Base-by-base conservation (phyloP, 2,113 vertebrate species). In the Cettia cetti region DNA sequence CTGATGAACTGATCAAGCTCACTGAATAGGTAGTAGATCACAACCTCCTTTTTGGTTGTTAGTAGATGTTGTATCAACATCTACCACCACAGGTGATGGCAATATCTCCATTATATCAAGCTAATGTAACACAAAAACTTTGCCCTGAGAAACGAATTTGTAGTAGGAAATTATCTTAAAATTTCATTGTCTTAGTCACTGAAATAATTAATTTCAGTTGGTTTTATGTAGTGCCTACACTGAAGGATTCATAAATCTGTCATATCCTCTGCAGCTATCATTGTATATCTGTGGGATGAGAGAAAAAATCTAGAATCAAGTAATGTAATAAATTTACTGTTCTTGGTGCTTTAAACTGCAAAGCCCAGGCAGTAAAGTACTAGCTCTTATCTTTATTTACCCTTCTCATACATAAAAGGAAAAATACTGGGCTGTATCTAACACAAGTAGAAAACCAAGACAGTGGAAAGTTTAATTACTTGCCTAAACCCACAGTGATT, bases 401-500 rank as follows among this genome's bases (percentile, higher is more conserved):
- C 39, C 33, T 75, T 74, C 42, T 76, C 52, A n/a, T 52, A 77
- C 15, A 28, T 72, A 35, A 79, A 80, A 7, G 33, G 78, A 42
- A 57, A 84, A 92, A 76, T 66, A 77, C 35, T 33, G 17, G 71
- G 27, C 59, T 80, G 4, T 72, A 74, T 77, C 71, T 90, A 85
- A 92, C 39, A 40, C 24, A 66, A 82, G 45, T 64, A 82, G 92
- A 86, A 97, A 93, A 82, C 47, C 37, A 96, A 96, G 91, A 91
- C 93, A 86, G 78, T 90, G 82, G 90, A 92, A 91, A 96, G 79
- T 87, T 96, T 96, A 95, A 95, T 94, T 96, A 90, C 75, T 93
- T 86, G 68, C 82, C 82, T 94, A 56, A 88, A 94, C 60, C 88
- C 82, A 81, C 82, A 77, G 84, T 83, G 92, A 92, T 91, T 97